phyloP scores from a whole-genome alignment of 2,888 invertebrate species.

The Meloe dianella region DNA sequence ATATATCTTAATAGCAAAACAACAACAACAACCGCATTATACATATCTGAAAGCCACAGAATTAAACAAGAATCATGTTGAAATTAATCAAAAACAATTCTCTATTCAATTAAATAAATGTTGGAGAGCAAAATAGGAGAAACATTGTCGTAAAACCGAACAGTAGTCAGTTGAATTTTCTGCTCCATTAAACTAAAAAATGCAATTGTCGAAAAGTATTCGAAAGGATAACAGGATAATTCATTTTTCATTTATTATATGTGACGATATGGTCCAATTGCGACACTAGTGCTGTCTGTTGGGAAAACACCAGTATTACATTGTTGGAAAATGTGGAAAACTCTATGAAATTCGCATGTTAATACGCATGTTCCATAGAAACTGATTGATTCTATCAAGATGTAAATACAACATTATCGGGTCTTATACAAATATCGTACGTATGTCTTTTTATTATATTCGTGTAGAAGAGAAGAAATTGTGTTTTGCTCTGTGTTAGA shows the following conservation, averaged over 20 bases:
- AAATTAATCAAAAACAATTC: too few species aligned
- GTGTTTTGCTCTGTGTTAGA: too few species aligned
- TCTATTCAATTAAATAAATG: too few species aligned
- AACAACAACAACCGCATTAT: not conserved
- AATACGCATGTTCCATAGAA: constrained; percentile 22
- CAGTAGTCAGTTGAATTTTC: constrained; percentile 48
- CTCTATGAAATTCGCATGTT: not conserved
- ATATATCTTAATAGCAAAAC: constrained; percentile 1
- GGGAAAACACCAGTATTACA: not conserved
- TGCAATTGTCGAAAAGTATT: constrained; percentile 54
- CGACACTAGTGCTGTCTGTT: constrained; percentile 17
- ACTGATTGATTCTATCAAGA: constrained; percentile 19
- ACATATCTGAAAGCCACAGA: too few species aligned
- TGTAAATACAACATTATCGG: not conserved
- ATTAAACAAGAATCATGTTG: too few species aligned
- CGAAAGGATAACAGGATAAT: constrained; percentile 56
- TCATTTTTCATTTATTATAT: constrained; percentile 22
- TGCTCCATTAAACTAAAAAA: constrained; percentile 53
- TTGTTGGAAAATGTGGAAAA: not conserved
- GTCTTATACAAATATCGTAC: too few species aligned
- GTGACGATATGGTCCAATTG: not conserved
- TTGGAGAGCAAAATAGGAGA: too few species aligned
- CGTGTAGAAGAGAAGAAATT: too few species aligned
- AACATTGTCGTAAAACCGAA: too few species aligned
- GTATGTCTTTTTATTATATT: not conserved